These are phyloP conservation scores for Limenitis camilla DNA, from an alignment of 2,888 invertebrate species.

Conservation along the genomic window DNA sequence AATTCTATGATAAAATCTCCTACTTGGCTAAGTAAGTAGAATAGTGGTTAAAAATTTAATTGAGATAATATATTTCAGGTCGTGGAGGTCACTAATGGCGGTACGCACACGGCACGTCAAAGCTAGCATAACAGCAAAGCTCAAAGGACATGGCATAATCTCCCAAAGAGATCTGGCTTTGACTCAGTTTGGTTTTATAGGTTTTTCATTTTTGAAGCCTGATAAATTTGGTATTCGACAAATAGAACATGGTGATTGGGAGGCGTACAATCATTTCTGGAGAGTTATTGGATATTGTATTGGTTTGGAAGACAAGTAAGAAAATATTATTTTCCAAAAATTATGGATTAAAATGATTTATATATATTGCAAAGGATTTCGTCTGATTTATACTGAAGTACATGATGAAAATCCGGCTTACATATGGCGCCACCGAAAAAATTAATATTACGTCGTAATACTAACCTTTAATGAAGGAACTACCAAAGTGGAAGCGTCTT, in stretches of 20 bases:
- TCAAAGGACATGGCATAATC: slow-evolving; percentile 71
- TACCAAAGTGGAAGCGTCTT: not conserved
- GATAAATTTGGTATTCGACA: slow-evolving; percentile 78
- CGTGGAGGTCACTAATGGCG: slow-evolving; percentile 79
- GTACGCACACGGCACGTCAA: slow-evolving; percentile 80
- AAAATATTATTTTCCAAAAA: too few species aligned
- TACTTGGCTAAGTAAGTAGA: too few species aligned
- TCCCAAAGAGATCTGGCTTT: slow-evolving; percentile 89
- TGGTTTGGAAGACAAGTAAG: slow-evolving; percentile 85
- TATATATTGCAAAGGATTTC: too few species aligned
- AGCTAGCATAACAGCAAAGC: slow-evolving; percentile 68
- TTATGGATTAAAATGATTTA: too few species aligned
- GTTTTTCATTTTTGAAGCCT: slow-evolving; percentile 78
- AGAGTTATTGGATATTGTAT: slow-evolving; percentile 85
- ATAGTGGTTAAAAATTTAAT: too few species aligned
- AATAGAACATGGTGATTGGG: slow-evolving; percentile 77
- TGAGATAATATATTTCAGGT: slow-evolving; percentile 48
- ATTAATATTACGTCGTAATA: too few species aligned
- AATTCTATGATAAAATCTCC: too few species aligned
- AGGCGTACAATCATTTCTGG: slow-evolving; percentile 89
- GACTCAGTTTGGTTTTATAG: slow-evolving; percentile 92
- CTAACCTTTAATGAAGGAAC: not conserved
- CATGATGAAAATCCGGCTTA: too few species aligned
- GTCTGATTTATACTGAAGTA: too few species aligned
- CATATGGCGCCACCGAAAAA: too few species aligned